Percentiles rank a stretch among this genome's conserved stretches.
Evolutionary conservation across 1,140 invertebrate genomes (phyloP).

Genomic region (Papilio glaucus): DNA sequence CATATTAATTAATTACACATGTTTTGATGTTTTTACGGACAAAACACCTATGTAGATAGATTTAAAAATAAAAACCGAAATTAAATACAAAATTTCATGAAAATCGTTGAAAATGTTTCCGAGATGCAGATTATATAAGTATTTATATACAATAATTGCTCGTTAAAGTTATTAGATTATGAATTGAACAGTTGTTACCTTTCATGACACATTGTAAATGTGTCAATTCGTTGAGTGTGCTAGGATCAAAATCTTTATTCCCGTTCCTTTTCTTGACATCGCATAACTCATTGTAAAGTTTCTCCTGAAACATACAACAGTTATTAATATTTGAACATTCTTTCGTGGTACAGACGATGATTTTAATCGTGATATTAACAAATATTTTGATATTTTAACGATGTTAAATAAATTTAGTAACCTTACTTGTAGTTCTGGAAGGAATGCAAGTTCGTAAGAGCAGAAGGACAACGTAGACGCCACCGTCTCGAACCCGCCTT

Average conservation of each 20-base stretch:
- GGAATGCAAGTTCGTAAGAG: constrained; percentile 51
- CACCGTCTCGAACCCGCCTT: constrained; percentile 56
- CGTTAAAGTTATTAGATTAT: too few relatives aligned
- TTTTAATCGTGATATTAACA: too few relatives aligned
- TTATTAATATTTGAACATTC: not conserved
- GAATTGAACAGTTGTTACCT: constrained; percentile 39
- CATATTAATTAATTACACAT: too few relatives aligned
- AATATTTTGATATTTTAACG: too few relatives aligned
- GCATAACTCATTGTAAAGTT: constrained; percentile 50
- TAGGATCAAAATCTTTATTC: constrained; percentile 39
- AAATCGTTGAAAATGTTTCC: too few relatives aligned
- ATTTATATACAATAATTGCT: too few relatives aligned
- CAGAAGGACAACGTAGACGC: constrained; percentile 40
- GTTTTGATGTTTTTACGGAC: too few relatives aligned
- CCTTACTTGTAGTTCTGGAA: constrained; percentile 52
- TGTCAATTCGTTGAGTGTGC: constrained; percentile 38
- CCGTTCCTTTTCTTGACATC: constrained; percentile 43
- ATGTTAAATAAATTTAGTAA: not conserved
- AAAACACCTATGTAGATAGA: too few relatives aligned
- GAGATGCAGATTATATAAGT: too few relatives aligned
- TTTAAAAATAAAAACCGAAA: too few relatives aligned
- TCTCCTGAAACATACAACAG: constrained; percentile 50
- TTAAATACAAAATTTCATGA: too few relatives aligned
- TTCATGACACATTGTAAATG: constrained; percentile 51
- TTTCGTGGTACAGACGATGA: too few relatives aligned